phyloP scores from a whole-genome alignment of 2,113 vertebrate genomes.

The Mandrillus leucophaeus region DNA sequence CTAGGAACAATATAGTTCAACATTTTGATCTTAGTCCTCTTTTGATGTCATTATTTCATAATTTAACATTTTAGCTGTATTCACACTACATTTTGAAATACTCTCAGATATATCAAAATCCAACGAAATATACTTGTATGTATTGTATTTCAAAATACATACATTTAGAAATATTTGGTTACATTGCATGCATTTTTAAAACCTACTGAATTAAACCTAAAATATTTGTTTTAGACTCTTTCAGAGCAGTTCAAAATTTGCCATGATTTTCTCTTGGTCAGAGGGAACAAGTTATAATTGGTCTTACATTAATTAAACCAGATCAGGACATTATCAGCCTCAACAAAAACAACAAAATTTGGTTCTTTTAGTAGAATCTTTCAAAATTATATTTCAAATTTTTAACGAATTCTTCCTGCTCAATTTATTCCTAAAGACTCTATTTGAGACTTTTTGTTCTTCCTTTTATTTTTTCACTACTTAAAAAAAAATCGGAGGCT shows the following conservation, averaged over 20 bases:
- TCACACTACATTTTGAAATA: neutral
- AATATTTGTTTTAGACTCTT: neutral
- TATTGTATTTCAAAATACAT: neutral
- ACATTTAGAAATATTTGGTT: neutral
- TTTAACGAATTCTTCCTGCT: neutral
- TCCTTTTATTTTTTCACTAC: neutral
- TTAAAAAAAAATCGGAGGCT: neutral
- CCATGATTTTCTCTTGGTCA: neutral
- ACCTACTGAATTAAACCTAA: neutral
- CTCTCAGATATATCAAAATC: neutral
- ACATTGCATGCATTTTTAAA: neutral
- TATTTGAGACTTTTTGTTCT: neutral
- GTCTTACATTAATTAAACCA: neutral
- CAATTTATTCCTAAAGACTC: neutral
- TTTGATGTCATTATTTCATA: neutral
- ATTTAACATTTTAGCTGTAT: conserved; percentile 27
- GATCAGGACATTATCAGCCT: neutral
- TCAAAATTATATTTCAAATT: neutral
- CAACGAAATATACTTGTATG: neutral
- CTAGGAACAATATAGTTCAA: neutral
- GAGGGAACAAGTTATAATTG: neutral
- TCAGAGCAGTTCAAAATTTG: neutral
- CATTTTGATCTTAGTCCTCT: neutral
- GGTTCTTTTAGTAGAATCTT: neutral
- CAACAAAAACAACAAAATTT: neutral